Percentiles rank a stretch among this genome's conserved stretches.
Evolutionary conservation across 2,888 invertebrate genomes (phyloP).

Genomic region (Teleogryllus oceanicus): DNA sequence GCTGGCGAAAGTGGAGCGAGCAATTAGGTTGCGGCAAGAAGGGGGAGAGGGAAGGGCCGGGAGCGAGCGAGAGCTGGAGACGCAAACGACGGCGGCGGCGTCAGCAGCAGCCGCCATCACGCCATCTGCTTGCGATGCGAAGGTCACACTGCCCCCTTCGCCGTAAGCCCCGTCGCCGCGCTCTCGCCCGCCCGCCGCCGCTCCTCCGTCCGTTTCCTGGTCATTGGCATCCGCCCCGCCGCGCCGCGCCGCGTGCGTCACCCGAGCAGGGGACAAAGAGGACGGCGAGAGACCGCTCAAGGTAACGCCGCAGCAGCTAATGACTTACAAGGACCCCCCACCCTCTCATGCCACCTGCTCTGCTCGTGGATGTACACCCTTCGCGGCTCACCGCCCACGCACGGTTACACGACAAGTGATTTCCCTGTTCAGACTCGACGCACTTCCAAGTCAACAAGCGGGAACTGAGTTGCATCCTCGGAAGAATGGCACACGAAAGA

Average conservation of each 20-base stretch:
- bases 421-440: too few species aligned
- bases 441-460: too few species aligned
- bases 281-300: conserved; percentile 40
- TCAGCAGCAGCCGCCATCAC: background rate
- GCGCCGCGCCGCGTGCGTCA: conserved; percentile 30
- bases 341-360: background rate
- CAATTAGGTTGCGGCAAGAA: too few species aligned
- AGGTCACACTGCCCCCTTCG: background rate
- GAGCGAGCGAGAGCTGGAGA: too few species aligned
- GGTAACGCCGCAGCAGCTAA: conserved; percentile 25
- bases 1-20: too few species aligned
- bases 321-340: background rate
- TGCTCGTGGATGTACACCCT: background rate
- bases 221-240: conserved; percentile 35
- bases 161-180: conserved; percentile 5
- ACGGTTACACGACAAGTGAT: too few species aligned
- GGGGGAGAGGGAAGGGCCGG: too few species aligned
- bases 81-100: too few species aligned
- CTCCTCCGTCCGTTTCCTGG: conserved; percentile 35
- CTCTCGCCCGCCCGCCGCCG: background rate
- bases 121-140: conserved; percentile 8
- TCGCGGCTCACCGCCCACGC: background rate
- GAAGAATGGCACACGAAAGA: too few species aligned
- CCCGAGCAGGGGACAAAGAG: conserved; percentile 40
- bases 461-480: too few species aligned